Conservation (phyloP, 2,113 vertebrate genomes). For the Solea solea region DNA sequence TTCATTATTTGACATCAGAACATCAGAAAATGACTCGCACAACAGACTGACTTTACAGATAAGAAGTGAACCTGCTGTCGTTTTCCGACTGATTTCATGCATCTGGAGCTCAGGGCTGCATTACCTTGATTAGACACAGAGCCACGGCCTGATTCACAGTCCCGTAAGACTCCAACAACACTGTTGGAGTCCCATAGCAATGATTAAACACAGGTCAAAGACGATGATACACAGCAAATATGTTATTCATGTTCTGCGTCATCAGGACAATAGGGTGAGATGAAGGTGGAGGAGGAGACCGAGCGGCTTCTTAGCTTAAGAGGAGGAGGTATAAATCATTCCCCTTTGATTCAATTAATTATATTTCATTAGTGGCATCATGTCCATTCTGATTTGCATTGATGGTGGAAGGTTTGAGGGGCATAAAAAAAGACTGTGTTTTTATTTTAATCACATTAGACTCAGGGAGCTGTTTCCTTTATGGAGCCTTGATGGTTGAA, state of each 20-base stretch:
- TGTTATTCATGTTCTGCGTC: slow-evolving; percentile 32
- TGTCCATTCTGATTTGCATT: slow-evolving; percentile 67
- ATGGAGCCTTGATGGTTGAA: slow-evolving; percentile 54
- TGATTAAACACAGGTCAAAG: slow-evolving; percentile 30
- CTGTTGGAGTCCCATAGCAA: not conserved
- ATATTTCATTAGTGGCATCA: slow-evolving; percentile 58
- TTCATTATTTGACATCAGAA: not conserved
- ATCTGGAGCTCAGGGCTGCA: slow-evolving; percentile 11
- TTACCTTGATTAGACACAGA: slow-evolving; percentile 31
- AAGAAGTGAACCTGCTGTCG: slow-evolving; percentile 22
- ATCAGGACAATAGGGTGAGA: slow-evolving; percentile 10
- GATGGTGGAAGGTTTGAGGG: slow-evolving; percentile 47
- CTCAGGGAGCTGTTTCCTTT: slow-evolving; percentile 24
- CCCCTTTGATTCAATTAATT: slow-evolving; percentile 55
- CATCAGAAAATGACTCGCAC: not conserved
- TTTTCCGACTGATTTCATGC: slow-evolving; percentile 13
- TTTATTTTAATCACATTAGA: slow-evolving; percentile 39
- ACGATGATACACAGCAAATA: slow-evolving; percentile 39
- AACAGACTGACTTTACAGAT: slow-evolving; percentile 5
- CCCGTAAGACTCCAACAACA: slow-evolving; percentile 41
- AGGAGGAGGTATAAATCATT: slow-evolving; percentile 54
- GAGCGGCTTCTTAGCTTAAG: not conserved
- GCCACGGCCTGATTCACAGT: slow-evolving; percentile 14
- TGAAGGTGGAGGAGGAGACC: not conserved
- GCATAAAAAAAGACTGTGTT: slow-evolving; percentile 47